These are phyloP conservation scores for Brachionus rubens DNA, from an alignment of 1,140 invertebrate genomes.

Conservation along the genomic window DNA sequence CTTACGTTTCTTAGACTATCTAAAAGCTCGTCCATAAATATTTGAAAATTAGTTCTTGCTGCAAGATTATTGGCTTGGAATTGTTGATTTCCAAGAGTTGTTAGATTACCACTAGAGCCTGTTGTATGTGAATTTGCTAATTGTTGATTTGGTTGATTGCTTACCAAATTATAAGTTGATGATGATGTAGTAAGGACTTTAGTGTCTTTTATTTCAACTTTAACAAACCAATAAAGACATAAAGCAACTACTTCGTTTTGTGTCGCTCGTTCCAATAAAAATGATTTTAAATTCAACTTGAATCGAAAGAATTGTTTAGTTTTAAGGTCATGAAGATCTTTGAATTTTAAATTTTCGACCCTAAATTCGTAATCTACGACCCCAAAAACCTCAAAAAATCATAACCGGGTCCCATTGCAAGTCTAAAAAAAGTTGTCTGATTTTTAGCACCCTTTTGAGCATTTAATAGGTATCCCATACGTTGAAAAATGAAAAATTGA, in stretches of 20 bases:
- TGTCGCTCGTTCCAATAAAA: slow-evolving; percentile 83
- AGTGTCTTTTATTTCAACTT: slow-evolving; percentile 52
- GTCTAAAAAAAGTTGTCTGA: too few species aligned
- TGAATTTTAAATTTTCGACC: too few species aligned
- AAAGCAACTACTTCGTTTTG: slow-evolving; percentile 83
- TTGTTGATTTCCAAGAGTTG: not conserved
- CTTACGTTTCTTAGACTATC: slow-evolving; percentile 37
- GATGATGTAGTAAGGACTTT: not conserved
- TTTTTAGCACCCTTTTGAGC: too few species aligned
- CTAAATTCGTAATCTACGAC: too few species aligned
- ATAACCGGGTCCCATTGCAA: too few species aligned
- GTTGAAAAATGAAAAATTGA: too few species aligned
- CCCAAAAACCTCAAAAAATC: too few species aligned
- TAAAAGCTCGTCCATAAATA: slow-evolving; percentile 35
- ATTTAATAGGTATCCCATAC: too few species aligned
- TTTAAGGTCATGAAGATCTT: too few species aligned
- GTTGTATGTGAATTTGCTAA: not conserved
- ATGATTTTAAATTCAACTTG: slow-evolving; percentile 77
- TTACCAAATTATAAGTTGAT: not conserved
- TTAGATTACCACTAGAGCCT: not conserved
- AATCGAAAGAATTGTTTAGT: slow-evolving; percentile 48
- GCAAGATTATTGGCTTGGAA: not conserved
- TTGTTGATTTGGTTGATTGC: not conserved
- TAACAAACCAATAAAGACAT: slow-evolving; percentile 84
- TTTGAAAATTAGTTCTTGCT: slow-evolving; percentile 33